A percentile compares a stretch with the other conserved stretches of the same genome.
Evolutionary conservation across 2,797 vertebrate genomes (phyloP).

Genomic region (Acanthornis magna): DNA sequence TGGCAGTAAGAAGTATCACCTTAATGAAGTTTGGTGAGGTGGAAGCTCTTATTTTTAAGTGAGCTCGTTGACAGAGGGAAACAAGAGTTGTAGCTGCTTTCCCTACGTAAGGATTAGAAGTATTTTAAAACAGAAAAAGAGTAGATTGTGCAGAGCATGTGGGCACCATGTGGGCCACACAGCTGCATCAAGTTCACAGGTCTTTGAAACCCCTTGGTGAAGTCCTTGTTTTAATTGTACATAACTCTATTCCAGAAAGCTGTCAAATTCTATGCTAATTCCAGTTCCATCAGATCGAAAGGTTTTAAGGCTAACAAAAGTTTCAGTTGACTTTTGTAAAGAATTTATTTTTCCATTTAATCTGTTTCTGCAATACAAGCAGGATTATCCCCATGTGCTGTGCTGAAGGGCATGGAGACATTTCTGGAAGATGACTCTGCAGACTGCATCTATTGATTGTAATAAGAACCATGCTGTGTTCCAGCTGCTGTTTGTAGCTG

Average conservation of each 20-base stretch:
- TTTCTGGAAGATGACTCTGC: neutral
- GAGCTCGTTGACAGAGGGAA: neutral
- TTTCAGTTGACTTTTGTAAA: neutral
- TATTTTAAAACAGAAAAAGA: neutral
- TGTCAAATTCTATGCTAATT: neutral
- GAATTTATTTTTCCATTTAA: neutral
- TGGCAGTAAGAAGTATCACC: neutral
- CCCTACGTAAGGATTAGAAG: neutral
- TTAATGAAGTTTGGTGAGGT: neutral
- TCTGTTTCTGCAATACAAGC: neutral
- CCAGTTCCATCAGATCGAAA: neutral
- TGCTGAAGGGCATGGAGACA: constrained; percentile 3
- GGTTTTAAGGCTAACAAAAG: neutral
- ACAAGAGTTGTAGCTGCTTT: neutral
- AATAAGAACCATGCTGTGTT: neutral
- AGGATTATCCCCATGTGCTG: neutral
- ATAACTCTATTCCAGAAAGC: neutral
- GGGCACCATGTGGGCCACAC: neutral
- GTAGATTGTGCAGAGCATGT: neutral
- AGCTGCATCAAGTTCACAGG: too few relatives aligned
- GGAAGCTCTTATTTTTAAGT: neutral
- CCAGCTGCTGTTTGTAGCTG: neutral
- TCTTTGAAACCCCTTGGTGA: neutral
- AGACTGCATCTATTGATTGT: neutral
- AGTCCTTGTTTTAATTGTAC: neutral